Conservation (phyloP, 2,888 invertebrate species). For the Cryptops parisi region DNA sequence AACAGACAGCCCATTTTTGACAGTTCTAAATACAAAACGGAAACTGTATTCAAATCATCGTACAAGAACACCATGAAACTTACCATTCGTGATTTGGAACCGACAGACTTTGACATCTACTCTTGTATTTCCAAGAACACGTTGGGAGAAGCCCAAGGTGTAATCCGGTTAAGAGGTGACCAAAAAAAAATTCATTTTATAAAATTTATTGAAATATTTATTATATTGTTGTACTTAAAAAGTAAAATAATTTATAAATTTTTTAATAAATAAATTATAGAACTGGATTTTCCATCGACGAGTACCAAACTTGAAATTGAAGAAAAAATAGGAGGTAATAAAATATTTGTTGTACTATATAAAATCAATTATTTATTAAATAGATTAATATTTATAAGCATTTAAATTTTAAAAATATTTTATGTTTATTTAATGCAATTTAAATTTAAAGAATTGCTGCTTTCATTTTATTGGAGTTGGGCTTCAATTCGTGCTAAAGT, state of each 20-base stretch:
- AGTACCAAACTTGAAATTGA: conserved; percentile 6
- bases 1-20: conserved; percentile 64
- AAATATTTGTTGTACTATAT: no score
- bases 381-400: no score
- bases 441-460: no score
- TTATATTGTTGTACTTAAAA: no score
- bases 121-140: conserved; percentile 88
- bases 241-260: not conserved
- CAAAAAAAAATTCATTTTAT: no score
- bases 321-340: conserved; percentile 10
- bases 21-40: conserved; percentile 63
- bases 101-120: conserved; percentile 78
- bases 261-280: not conserved
- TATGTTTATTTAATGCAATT: no score
- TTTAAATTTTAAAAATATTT: no score
- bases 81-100: conserved; percentile 63
- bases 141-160: conserved; percentile 82
- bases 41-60: conserved; percentile 66
- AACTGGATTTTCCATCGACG: conserved; percentile 10
- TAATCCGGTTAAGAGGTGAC: conserved; percentile 78
- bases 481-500: no score
- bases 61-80: conserved; percentile 81
- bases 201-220: no score
- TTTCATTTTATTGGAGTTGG: no score
- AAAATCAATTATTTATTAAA: no score